These are phyloP conservation scores for Spodoptera picta DNA, from an alignment of 2,888 invertebrate species.

Conservation along the genomic window DNA sequence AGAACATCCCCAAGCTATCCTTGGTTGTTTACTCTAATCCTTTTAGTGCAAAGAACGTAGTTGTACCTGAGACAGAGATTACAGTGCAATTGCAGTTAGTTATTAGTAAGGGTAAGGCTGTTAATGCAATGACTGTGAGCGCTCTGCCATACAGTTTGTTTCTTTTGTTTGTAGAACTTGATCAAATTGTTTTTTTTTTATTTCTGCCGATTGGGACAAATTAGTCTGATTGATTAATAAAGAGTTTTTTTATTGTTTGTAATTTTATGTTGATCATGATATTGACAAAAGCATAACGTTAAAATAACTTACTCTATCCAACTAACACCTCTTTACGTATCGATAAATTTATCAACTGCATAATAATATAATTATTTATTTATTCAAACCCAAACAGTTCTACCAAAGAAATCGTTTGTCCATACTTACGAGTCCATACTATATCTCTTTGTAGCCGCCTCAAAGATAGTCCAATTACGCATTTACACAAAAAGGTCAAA, in stretches of 20 bases:
- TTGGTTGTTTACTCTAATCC: conserved; percentile 21
- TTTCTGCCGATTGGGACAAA: too few species aligned
- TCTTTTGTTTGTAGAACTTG: conserved; percentile 1
- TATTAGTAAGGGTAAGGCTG: too few species aligned
- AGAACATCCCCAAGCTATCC: conserved; percentile 8
- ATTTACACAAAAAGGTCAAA: conserved; percentile 53
- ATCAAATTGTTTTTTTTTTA: too few species aligned
- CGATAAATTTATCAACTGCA: too few species aligned
- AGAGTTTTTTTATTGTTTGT: too few species aligned
- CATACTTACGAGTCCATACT: conserved; percentile 14
- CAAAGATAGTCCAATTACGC: conserved; percentile 53
- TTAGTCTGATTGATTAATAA: too few species aligned
- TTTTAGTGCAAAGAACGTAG: conserved; percentile 14
- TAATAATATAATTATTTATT: too few species aligned
- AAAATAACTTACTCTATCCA: too few species aligned
- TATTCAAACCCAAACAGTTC: conserved; percentile 8
- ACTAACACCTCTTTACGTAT: too few species aligned
- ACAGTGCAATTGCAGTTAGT: conserved; percentile 15
- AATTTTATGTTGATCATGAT: too few species aligned
- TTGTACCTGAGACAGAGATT: conserved; percentile 16
- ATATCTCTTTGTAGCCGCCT: conserved; percentile 35
- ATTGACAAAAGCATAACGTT: too few species aligned
- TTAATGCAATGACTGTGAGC: too few species aligned
- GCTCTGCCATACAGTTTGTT: background rate
- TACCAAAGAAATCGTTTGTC: conserved; percentile 8